Evolutionary conservation across 2,797 vertebrate species (phyloP).

Genomic region (Bradypodion ventrale): DNA sequence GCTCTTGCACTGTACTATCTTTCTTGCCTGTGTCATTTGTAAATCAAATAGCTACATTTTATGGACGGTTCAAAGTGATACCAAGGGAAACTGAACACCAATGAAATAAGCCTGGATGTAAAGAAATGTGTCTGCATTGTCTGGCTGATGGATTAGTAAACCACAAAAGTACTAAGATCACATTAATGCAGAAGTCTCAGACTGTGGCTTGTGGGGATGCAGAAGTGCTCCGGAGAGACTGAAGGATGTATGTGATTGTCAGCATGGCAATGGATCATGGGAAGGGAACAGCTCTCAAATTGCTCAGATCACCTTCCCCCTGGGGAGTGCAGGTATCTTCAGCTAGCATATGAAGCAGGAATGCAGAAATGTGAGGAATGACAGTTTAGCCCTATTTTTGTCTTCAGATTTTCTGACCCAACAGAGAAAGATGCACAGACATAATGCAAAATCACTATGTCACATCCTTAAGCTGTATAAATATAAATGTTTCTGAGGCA

Average conservation of each 20-base stretch:
- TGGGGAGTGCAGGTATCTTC: constrained; percentile 26
- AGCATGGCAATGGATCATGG: neutral
- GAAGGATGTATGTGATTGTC: constrained; percentile 26
- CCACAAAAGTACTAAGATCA: constrained; percentile 52
- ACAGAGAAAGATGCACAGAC: neutral
- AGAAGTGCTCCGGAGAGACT: constrained; percentile 22
- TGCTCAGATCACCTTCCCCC: constrained; percentile 35
- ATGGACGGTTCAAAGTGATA: constrained; percentile 33
- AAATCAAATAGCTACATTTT: constrained; percentile 57
- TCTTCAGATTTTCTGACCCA: constrained; percentile 11
- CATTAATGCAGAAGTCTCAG: constrained; percentile 53
- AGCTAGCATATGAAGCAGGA: constrained; percentile 33
- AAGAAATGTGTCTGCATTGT: constrained; percentile 53
- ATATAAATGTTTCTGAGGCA: constrained; percentile 23
- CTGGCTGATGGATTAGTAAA: constrained; percentile 57
- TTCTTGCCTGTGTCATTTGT: constrained; percentile 51
- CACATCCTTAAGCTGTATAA: neutral
- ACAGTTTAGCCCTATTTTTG: constrained; percentile 4
- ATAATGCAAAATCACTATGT: neutral
- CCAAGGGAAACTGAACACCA: constrained; percentile 44
- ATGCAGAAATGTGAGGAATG: neutral
- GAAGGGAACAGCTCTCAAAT: constrained; percentile 24
- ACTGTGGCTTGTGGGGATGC: constrained; percentile 36
- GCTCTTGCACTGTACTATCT: too few species aligned
- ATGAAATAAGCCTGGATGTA: constrained; percentile 48